These are phyloP conservation scores for Toxostoma redivivum DNA, from an alignment of 2,113 vertebrate genomes.

Conservation along the genomic window DNA sequence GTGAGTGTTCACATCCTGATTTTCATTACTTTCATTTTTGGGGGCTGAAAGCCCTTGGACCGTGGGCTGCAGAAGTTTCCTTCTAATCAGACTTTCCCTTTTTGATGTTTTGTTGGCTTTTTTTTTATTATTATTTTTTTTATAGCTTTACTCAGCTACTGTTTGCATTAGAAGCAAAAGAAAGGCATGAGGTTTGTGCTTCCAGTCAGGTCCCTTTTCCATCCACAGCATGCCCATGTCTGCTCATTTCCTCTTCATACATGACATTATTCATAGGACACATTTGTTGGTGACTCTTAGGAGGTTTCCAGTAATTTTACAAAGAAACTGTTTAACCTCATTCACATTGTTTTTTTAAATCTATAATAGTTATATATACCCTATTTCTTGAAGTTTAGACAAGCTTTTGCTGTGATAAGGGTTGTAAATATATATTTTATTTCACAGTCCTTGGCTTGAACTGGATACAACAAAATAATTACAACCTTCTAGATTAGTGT, in stretches of 20 bases:
- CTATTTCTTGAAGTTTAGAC: not conserved
- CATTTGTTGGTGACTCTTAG: not conserved
- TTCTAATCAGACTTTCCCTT: not conserved
- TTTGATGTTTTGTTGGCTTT: not conserved
- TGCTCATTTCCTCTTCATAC: not conserved
- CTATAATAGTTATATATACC: not conserved
- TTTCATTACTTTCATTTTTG: slow-evolving; percentile 55
- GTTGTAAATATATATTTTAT: not conserved
- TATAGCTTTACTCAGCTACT: not conserved
- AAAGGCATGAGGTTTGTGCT: not conserved
- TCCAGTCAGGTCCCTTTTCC: not conserved
- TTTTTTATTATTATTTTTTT: not conserved
- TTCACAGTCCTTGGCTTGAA: not conserved
- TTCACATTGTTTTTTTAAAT: not conserved
- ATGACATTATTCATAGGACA: not conserved
- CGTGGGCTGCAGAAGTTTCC: not conserved
- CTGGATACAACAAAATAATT: not conserved
- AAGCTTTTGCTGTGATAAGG: not conserved
- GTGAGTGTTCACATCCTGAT: not conserved
- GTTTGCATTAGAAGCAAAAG: slow-evolving; percentile 10
- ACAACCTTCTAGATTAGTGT: not conserved
- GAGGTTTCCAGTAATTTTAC: not conserved
- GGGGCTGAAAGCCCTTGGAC: slow-evolving; percentile 15
- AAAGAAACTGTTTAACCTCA: not conserved
- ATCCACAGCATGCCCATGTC: not conserved